These are phyloP conservation scores for Pogonomyrmex californicus DNA, from an alignment of 1,140 invertebrate genomes.

Conservation along the genomic window DNA sequence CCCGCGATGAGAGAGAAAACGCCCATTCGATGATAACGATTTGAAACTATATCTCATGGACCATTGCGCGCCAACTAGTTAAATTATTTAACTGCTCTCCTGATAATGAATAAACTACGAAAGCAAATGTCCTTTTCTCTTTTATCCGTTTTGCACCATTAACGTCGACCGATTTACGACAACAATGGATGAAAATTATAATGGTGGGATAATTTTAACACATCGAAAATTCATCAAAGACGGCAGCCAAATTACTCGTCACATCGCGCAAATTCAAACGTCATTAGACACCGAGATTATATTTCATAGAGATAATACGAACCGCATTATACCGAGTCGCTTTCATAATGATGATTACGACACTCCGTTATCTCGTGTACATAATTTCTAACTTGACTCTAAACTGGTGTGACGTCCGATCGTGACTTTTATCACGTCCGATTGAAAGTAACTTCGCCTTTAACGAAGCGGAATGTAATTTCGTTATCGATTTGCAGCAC, in stretches of 20 bases:
- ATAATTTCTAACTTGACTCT: not conserved
- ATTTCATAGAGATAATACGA: constrained; percentile 5
- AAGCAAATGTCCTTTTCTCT: not conserved
- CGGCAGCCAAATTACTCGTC: not conserved
- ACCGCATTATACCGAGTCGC: not conserved
- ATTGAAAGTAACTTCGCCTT: constrained; percentile 51
- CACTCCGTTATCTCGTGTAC: not conserved
- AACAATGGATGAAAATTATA: not conserved
- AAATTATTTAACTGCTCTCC: constrained; percentile 1
- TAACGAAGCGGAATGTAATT: constrained; percentile 52
- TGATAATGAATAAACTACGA: not conserved
- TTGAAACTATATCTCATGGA: not conserved
- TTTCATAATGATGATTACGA: not conserved
- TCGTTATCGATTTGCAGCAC: constrained; percentile 40
- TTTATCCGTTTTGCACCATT: constrained; percentile 4
- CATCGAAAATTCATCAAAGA: not conserved
- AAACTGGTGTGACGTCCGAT: not conserved
- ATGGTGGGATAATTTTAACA: not conserved
- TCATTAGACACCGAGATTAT: not conserved
- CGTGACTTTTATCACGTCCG: constrained; percentile 40
- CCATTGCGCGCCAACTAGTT: not conserved
- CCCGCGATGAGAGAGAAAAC: not conserved
- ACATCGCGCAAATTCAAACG: not conserved
- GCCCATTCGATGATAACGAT: not conserved
- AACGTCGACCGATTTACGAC: not conserved